phyloP scores from a whole-genome alignment of 2,113 vertebrate genomes.

The Anguilla rostrata region DNA sequence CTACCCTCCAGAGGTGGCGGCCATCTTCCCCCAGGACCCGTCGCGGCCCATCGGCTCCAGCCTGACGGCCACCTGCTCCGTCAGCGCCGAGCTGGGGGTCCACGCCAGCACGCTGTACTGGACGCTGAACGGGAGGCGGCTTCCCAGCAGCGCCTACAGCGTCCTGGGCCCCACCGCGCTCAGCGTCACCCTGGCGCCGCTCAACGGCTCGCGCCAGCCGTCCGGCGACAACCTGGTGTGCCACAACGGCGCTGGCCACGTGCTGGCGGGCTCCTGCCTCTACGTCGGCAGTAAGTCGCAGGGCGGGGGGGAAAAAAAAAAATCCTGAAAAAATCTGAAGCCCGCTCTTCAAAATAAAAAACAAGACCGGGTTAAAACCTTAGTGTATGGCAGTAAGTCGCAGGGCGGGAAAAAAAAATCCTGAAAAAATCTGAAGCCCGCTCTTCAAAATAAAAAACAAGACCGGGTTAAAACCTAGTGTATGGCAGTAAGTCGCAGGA shows the following conservation, averaged over 20 bases:
- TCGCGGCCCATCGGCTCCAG: conserved; percentile 83
- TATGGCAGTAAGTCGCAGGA: conserved; percentile 79
- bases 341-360: not conserved
- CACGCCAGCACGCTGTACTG: conserved; percentile 79
- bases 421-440: not conserved
- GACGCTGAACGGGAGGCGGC: conserved; percentile 83
- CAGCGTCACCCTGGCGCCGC: conserved; percentile 73
- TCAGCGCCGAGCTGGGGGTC: conserved; percentile 68
- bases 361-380: no score
- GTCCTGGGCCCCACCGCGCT: conserved; percentile 67
- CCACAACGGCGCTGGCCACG: conserved; percentile 78
- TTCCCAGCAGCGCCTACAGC: conserved; percentile 72
- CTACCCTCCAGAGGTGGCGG: conserved; percentile 71
- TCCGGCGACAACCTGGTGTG: conserved; percentile 94
- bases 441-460: not conserved
- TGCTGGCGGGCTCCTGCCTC: conserved; percentile 89
- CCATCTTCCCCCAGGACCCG: conserved; percentile 85
- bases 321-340: not conserved
- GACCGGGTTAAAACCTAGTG: no score
- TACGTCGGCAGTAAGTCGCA: conserved; percentile 85
- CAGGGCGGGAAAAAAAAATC: not conserved
- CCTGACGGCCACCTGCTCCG: conserved; percentile 80
- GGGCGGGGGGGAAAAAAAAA: not conserved
- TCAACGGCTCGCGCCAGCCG: conserved; percentile 88
- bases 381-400: conserved; percentile 76